Conservation (phyloP, 1,140 invertebrate species). For the Marisa cornuarietis region DNA sequence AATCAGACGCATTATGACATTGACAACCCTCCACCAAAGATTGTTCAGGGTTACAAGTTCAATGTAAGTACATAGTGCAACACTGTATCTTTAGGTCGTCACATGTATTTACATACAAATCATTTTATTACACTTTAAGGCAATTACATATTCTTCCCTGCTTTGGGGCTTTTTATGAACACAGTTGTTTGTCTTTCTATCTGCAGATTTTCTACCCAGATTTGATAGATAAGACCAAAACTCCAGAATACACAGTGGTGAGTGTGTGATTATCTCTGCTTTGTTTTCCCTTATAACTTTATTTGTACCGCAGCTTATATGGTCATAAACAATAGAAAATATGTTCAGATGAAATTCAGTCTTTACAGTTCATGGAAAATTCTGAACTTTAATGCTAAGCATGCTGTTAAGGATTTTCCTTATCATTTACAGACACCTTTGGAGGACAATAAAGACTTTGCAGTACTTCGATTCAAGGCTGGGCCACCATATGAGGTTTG, state of each 20-base stretch:
- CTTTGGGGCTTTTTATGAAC: too few species aligned
- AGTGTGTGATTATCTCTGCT: slow-evolving; percentile 29
- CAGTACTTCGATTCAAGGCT: slow-evolving; percentile 91
- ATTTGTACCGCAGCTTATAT: neutral
- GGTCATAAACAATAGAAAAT: neutral
- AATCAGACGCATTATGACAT: slow-evolving; percentile 99
- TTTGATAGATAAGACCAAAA: slow-evolving; percentile 93
- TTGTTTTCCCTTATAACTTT: neutral
- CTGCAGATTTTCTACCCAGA: slow-evolving; percentile 96
- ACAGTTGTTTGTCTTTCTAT: slow-evolving; percentile 19
- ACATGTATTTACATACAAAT: neutral
- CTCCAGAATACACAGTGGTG: slow-evolving; percentile 90
- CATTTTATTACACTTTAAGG: too few species aligned
- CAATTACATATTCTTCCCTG: too few species aligned
- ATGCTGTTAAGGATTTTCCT: neutral
- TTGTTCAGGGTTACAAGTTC: slow-evolving; percentile 99
- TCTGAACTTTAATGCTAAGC: too few species aligned
- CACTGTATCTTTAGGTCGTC: neutral
- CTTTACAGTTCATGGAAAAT: neutral
- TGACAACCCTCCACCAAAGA: slow-evolving; percentile 99
- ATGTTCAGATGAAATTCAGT: neutral
- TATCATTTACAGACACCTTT: slow-evolving; percentile 79
- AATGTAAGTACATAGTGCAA: slow-evolving; percentile 72
- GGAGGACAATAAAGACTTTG: slow-evolving; percentile 93
- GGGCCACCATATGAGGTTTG: slow-evolving; percentile 93